These are phyloP conservation scores for Sepiola atlantica DNA, from an alignment of 2,888 invertebrate genomes.

Conservation along the genomic window DNA sequence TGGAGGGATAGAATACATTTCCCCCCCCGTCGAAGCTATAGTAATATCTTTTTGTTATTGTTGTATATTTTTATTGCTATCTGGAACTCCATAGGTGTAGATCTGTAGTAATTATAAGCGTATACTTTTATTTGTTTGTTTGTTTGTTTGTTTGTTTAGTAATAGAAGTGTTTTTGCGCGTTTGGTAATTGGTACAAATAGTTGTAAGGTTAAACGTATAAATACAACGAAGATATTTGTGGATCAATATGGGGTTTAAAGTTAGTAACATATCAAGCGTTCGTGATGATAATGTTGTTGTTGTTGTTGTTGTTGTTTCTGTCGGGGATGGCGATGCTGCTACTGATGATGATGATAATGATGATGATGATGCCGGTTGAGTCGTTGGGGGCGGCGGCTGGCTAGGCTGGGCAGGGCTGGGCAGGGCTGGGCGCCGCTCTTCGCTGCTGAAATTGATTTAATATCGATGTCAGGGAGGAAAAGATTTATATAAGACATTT, in stretches of 20 bases:
- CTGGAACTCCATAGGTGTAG: not conserved
- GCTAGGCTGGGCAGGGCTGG: not conserved
- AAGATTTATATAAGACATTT: not conserved
- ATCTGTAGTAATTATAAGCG: not conserved
- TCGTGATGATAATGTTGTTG: not conserved
- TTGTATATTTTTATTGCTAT: not conserved
- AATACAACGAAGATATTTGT: not conserved
- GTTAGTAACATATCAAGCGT: not conserved
- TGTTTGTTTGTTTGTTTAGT: not conserved
- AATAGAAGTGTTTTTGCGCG: not conserved
- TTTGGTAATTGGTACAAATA: not conserved
- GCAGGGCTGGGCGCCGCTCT: not conserved
- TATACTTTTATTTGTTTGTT: not conserved
- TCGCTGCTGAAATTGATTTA: not conserved
- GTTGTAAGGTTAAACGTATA: not conserved
- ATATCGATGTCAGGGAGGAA: not conserved
- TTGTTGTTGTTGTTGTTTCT: no score
- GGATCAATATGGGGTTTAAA: not conserved
- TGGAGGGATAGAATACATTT: not conserved
- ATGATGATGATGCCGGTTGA: conserved; percentile 48
- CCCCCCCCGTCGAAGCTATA: not conserved
- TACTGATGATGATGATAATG: conserved; percentile 49
- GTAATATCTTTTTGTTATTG: not conserved
- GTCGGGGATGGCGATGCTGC: conserved; percentile 47
- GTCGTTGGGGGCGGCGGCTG: not conserved